Base-by-base conservation (phyloP, 2,888 invertebrate genomes). In the Oxycera nigricornis region DNA sequence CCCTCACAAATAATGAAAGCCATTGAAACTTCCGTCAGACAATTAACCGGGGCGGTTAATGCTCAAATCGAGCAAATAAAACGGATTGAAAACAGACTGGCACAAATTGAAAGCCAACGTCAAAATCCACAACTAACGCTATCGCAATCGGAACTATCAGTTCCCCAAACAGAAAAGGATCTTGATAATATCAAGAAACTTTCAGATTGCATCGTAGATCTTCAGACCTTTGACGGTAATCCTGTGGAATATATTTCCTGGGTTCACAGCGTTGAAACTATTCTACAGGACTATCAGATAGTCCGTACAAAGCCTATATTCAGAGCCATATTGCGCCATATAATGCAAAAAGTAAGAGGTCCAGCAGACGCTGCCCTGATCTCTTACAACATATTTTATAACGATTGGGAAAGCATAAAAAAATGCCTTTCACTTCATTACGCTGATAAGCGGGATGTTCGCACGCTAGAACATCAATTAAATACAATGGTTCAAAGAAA, bases 361-460 rank as follows among this genome's bases (percentile, higher is more conserved):
- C 26, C 68, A 50, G 46, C 68, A 26, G 67, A 67, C 22, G n/a
- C 41, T 11, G 68, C 46, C 2, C 68, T 68, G 2, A 20, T 68
- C 9, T 46, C 68, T 9, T 62, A 68, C 50, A 68, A 68, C 17
- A 68, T 68, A n/a, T 68, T 68, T 50, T 22, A 41, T 50, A 14
- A 39, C 20, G 28, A 50, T 41, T 72, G 72, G 72, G n/a, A 39
- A 0, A 2, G 6, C 11, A 72, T n/a, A 9, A 52, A 35, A 52
- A 55, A 72, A 50, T 72, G 57, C 35, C 0, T 55, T 17, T 72
- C 57, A 31, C 39, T 72, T 14, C 59, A 72, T 35, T 72, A 55
- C 31, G 57, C 72, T 14, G 59, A 59, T 39, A 55, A 59, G 24
- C 35, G 39, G 24, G 72, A 72, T 72, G 57, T 72, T 31, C 26